A percentile compares a stretch with the other conserved stretches of the same genome.
phyloP scores from a whole-genome alignment of 2,113 vertebrate genomes.

The Gadus chalcogrammus region DNA sequence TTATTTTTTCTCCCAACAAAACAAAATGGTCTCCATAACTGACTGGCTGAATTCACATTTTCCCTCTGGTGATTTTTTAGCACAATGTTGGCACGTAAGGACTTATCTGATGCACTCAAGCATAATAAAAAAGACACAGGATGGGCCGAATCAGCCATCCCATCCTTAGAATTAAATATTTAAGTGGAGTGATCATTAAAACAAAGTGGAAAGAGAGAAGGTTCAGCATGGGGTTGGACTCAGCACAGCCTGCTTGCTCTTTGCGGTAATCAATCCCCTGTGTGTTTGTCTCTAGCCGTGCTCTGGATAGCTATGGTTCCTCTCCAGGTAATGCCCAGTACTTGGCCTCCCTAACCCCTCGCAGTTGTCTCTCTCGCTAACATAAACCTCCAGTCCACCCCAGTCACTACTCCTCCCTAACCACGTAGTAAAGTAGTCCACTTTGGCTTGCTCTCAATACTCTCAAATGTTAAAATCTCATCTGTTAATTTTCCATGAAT shows the following conservation, averaged over 20 bases:
- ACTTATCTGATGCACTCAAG: too few relatives aligned
- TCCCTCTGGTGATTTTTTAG: too few relatives aligned
- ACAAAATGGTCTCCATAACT: neutral
- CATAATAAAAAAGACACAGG: too few relatives aligned
- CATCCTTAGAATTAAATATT: too few relatives aligned
- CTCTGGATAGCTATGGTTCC: constrained; percentile 73
- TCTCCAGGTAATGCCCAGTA: constrained; percentile 67
- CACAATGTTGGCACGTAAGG: too few relatives aligned
- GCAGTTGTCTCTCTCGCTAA: constrained; percentile 2
- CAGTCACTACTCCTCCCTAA: constrained; percentile 6
- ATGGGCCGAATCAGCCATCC: too few relatives aligned
- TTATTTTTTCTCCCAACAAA: neutral
- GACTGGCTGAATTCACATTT: too few relatives aligned
- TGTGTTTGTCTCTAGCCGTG: constrained; percentile 70
- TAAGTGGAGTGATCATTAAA: neutral
- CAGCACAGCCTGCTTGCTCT: neutral
- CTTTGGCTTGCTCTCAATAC: constrained; percentile 6
- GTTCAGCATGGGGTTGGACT: too few relatives aligned
- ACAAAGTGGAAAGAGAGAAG: neutral
- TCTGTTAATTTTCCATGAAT: neutral
- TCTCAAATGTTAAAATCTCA: neutral
- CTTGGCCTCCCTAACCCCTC: constrained; percentile 30
- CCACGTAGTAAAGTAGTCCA: neutral
- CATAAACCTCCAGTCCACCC: constrained; percentile 16
- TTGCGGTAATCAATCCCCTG: constrained; percentile 47